Conservation (phyloP, 2,888 invertebrate species). For the Polia nebulosa region DNA sequence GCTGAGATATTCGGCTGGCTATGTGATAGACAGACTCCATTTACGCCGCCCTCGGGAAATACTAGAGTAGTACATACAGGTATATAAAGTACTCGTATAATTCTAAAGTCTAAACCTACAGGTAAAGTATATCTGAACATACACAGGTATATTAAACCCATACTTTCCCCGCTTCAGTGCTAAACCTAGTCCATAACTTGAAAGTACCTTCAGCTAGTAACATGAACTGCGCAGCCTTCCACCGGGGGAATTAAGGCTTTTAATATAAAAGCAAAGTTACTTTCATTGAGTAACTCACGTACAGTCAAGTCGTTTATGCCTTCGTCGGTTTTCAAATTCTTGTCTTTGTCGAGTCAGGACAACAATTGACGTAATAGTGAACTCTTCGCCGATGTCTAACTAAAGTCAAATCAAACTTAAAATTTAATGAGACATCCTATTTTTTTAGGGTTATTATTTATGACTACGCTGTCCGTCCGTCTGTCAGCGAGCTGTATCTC, state of each 20-base stretch:
- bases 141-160: slow-evolving; percentile 47
- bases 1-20: background rate
- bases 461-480: no score
- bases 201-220: slow-evolving; percentile 49
- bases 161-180: slow-evolving; percentile 43
- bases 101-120: slow-evolving; percentile 6
- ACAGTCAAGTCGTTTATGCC: background rate
- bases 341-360: background rate
- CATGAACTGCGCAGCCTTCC: slow-evolving; percentile 49
- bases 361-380: no score
- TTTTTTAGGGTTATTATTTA: no score
- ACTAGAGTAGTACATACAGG: background rate
- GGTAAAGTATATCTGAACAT: slow-evolving; percentile 15
- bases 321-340: background rate
- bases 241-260: slow-evolving; percentile 61
- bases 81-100: slow-evolving; percentile 6
- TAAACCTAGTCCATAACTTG: slow-evolving; percentile 53
- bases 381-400: no score
- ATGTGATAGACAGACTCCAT: slow-evolving; percentile 17
- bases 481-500: no score
- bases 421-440: no score
- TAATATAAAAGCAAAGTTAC: slow-evolving; percentile 68
- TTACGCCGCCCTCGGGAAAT: slow-evolving; percentile 28
- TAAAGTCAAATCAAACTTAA: no score
- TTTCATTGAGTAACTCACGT: slow-evolving; percentile 54